Percentiles rank a stretch among this genome's conserved stretches.
These are phyloP conservation scores for Montipora capitata DNA, from an alignment of 92 coral and sea anemone species.

Conservation along the genomic window DNA sequence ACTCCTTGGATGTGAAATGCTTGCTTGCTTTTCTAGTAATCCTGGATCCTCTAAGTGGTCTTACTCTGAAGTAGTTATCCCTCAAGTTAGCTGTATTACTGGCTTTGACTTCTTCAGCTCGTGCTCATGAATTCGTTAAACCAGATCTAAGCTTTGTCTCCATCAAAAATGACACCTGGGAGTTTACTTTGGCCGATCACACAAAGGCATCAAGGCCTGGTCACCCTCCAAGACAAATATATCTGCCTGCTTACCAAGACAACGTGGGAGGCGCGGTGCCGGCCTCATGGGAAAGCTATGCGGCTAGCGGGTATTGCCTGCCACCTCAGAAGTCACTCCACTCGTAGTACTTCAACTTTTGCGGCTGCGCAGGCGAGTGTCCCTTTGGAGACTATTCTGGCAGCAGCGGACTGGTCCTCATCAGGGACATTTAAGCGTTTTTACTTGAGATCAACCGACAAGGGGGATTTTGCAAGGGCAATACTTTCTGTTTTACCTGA, in stretches of 20 bases:
- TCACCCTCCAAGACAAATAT: conserved; percentile 3
- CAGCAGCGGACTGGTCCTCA: conserved; percentile 80
- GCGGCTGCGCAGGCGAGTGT: conserved; percentile 59
- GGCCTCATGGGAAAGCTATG: conserved; percentile 42
- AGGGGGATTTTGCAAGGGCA: conserved; percentile 27
- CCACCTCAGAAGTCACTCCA: conserved; percentile 65
- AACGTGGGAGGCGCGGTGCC: conserved; percentile 12
- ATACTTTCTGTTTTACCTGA: background rate
- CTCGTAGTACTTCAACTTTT: conserved; percentile 77
- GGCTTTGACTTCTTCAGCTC: conserved; percentile 69
- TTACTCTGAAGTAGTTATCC: conserved; percentile 48
- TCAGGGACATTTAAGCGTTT: conserved; percentile 43
- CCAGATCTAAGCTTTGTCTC: conserved; percentile 50
- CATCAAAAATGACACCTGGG: too few species aligned
- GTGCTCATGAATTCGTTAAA: conserved; percentile 58
- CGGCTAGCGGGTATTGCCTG: conserved; percentile 50
- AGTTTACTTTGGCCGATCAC: background rate
- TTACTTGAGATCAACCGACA: conserved; percentile 37
- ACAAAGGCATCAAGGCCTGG: conserved; percentile 11
- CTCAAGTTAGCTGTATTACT: conserved; percentile 41
- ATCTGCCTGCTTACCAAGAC: conserved; percentile 63
- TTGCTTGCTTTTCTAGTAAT: conserved; percentile 26
- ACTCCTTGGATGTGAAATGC: conserved; percentile 44
- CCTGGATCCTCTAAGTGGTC: conserved; percentile 30
- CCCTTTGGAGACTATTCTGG: conserved; percentile 60